Evolutionary conservation across 1,140 invertebrate species (phyloP).

Genomic region (Rhopalosiphum maidis): DNA sequence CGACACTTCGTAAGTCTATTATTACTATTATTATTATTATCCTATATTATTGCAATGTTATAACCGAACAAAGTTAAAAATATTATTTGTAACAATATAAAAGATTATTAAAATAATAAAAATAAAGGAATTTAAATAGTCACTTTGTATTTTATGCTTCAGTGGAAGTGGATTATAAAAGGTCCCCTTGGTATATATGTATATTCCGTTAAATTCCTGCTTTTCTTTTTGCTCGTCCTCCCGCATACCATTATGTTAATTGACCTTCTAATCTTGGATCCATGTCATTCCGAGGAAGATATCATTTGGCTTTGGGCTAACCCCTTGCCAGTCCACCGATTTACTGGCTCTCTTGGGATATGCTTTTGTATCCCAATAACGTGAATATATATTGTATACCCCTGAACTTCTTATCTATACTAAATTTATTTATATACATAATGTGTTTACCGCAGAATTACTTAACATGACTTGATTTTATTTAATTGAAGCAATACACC

Average conservation of each 20-base stretch:
- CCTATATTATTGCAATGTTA: not conserved
- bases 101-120: constrained; percentile 33
- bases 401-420: constrained; percentile 35
- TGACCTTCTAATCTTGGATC: constrained; percentile 20
- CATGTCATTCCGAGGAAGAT: constrained; percentile 31
- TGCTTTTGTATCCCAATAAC: constrained; percentile 46
- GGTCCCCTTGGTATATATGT: not conserved
- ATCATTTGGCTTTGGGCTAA: constrained; percentile 31
- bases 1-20: not conserved
- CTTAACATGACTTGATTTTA: constrained; percentile 46
- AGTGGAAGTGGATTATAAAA: not conserved
- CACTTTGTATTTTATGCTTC: not conserved
- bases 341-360: not conserved
- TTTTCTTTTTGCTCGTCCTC: not conserved
- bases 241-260: constrained; percentile 47
- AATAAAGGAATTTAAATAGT: constrained; percentile 18
- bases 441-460: constrained; percentile 7
- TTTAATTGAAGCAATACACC: constrained; percentile 48
- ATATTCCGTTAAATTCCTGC: not conserved
- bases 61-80: not conserved
- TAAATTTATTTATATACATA: constrained; percentile 44
- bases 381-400: constrained; percentile 20
- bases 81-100: constrained; percentile 16
- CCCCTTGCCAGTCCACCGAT: not conserved
- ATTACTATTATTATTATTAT: not conserved